A percentile compares a stretch with the other conserved stretches of the same genome.
Conservation (phyloP, 2,888 invertebrate genomes). For the Agapetus fuscipes region DNA sequence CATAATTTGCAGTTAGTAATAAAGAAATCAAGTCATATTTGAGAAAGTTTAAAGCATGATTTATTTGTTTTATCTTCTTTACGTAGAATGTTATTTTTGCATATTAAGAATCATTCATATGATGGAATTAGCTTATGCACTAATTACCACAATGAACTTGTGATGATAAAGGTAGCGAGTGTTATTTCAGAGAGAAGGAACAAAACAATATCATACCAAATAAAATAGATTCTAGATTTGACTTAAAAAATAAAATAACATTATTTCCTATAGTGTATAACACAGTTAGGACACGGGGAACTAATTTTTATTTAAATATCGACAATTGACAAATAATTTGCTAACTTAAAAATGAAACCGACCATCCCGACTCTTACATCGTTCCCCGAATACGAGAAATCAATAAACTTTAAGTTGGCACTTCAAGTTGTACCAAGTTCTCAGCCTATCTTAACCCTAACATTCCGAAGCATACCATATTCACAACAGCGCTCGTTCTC, state of each 20-base stretch:
- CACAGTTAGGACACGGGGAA: conserved; percentile 12
- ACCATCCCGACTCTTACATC: no score
- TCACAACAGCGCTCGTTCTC: no score
- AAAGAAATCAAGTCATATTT: no score
- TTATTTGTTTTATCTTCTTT: no score
- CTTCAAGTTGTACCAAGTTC: conserved; percentile 11
- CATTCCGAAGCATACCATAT: no score
- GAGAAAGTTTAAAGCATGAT: no score
- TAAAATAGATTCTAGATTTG: conserved; percentile 4
- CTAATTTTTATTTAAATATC: conserved; percentile 2
- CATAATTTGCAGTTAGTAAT: no score
- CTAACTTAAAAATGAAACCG: conserved; percentile 1
- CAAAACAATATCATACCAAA: conserved; percentile 6
- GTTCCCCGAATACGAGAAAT: no score
- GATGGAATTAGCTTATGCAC: conserved; percentile 12
- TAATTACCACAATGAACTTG: conserved; percentile 14
- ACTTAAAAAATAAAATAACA: conserved; percentile 12
- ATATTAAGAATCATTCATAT: conserved; percentile 11
- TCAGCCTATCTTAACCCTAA: no score
- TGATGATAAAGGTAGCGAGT: no score
- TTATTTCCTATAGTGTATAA: conserved; percentile 14
- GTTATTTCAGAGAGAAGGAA: conserved; percentile 1
- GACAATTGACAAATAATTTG: conserved; percentile 1
- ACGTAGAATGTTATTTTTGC: no score
- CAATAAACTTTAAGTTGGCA: conserved; percentile 11